Evolutionary conservation across 2,113 vertebrate species (phyloP).

Genomic region (Rattus rattus): DNA sequence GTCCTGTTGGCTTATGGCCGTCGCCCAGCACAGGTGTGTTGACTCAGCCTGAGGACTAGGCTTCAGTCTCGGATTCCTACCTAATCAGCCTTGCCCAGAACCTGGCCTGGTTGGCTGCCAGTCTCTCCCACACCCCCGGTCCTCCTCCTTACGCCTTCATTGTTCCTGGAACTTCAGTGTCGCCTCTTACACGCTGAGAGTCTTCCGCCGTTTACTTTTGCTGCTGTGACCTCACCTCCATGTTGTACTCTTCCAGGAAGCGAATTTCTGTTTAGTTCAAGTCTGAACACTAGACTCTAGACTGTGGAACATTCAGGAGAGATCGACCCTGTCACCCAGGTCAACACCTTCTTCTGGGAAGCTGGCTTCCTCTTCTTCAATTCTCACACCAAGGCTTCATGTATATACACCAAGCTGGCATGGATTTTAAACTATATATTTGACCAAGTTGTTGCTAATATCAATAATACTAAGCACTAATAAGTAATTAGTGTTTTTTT

Average conservation of each 20-base stretch:
- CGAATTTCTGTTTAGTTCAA: not conserved
- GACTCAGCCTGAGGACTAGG: not conserved
- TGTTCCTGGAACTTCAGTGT: not conserved
- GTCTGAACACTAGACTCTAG: not conserved
- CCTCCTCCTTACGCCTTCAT: not conserved
- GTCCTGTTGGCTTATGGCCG: not conserved
- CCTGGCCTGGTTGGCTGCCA: slow-evolving; percentile 14
- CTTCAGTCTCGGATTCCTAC: not conserved
- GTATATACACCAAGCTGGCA: not conserved
- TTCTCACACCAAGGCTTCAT: not conserved
- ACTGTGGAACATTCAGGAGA: not conserved
- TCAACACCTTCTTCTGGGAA: not conserved
- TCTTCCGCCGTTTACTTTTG: not conserved
- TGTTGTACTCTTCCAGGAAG: slow-evolving; percentile 2
- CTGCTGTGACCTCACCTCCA: not conserved
- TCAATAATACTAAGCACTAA: not conserved
- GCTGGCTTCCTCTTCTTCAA: not conserved
- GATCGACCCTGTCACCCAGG: not conserved
- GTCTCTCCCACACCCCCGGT: not conserved
- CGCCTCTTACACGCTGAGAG: not conserved
- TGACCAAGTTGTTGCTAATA: not conserved
- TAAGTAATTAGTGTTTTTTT: not conserved
- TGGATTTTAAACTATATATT: not conserved
- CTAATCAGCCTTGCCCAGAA: not conserved
- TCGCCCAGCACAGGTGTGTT: not conserved